Evolutionary conservation across 1,140 invertebrate species (phyloP).

Genomic region (Notospermus geniculatus): DNA sequence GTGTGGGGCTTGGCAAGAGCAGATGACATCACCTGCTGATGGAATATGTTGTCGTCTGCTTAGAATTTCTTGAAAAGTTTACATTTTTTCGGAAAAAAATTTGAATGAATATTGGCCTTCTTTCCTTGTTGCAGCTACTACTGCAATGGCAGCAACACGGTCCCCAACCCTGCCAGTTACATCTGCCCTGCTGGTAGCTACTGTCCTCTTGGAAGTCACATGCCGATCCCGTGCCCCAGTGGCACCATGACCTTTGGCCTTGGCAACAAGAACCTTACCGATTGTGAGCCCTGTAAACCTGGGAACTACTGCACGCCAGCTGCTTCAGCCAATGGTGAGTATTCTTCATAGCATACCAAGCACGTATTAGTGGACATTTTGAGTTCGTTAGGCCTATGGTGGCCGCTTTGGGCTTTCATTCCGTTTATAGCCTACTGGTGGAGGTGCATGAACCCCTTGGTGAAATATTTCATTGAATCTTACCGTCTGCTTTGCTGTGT

Average conservation of each 20-base stretch:
- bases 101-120: not conserved
- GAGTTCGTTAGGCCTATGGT: no score
- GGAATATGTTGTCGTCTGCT: no score
- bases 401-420: no score
- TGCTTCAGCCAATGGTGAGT: conserved; percentile 42
- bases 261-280: conserved; percentile 38
- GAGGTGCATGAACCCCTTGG: no score
- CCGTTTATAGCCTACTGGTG: no score
- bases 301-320: conserved; percentile 49
- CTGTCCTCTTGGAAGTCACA: conserved; percentile 46
- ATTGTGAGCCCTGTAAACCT: conserved; percentile 46
- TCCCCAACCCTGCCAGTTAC: conserved; percentile 36
- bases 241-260: conserved; percentile 43
- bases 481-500: not conserved
- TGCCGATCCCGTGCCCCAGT: conserved; percentile 41
- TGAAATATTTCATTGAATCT: conserved; percentile 9
- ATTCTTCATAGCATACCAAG: not conserved
- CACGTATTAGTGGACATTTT: no score
- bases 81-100: not conserved
- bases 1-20: no score
- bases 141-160: conserved; percentile 44
- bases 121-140: conserved; percentile 41
- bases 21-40: no score
- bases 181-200: conserved; percentile 51
- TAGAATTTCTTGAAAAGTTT: no score